A percentile compares a stretch with the other conserved stretches of the same genome.
Evolutionary conservation across 2,113 vertebrate genomes (phyloP).

Genomic region (Chionodraco myersi): DNA sequence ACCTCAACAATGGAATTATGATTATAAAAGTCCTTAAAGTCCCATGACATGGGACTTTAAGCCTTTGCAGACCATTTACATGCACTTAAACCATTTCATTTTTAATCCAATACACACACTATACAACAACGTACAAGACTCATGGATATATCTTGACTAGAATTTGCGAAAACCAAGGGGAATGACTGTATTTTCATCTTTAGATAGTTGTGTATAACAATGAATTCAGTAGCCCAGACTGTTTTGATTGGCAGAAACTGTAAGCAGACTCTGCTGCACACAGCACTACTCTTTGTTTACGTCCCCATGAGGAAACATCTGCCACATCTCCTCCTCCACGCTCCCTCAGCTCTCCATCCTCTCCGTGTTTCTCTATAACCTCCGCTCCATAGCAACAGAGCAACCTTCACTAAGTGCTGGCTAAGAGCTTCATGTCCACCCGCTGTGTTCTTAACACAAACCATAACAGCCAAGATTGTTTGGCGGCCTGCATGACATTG

Average conservation of each 20-base stretch:
- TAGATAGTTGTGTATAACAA: background rate
- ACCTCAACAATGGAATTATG: no score
- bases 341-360: slow-evolving; percentile 45
- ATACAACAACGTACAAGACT: no score
- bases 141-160: no score
- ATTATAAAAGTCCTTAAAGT: no score
- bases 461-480: slow-evolving; percentile 66
- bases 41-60: no score
- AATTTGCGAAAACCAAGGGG: background rate
- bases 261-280: slow-evolving; percentile 24
- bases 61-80: no score
- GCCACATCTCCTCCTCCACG: slow-evolving; percentile 16
- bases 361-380: slow-evolving; percentile 39
- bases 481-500: slow-evolving; percentile 54
- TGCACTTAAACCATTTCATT: no score
- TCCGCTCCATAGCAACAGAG: slow-evolving; percentile 69
- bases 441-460: slow-evolving; percentile 58
- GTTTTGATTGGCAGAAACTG: slow-evolving; percentile 19
- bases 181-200: background rate
- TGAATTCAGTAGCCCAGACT: background rate
- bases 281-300: slow-evolving; percentile 28
- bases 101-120: no score
- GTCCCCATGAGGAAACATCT: slow-evolving; percentile 41
- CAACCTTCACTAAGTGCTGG: slow-evolving; percentile 65
- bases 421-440: slow-evolving; percentile 63